A percentile compares a stretch with the other conserved stretches of the same genome.
phyloP scores from a whole-genome alignment of 2,797 vertebrate species.

The Rhyacichthys aspro region DNA sequence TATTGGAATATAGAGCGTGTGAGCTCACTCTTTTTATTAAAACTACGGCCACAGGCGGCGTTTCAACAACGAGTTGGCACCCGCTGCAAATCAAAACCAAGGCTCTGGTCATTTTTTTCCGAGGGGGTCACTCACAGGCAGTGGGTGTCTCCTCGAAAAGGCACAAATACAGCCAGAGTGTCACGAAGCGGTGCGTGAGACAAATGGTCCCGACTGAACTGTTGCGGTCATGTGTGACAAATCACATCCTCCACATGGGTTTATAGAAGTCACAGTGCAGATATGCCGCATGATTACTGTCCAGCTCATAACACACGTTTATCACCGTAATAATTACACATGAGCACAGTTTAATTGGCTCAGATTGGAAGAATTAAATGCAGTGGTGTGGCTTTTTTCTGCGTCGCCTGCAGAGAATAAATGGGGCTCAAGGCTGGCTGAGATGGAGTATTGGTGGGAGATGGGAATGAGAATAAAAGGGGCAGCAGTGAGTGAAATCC shows the following conservation, averaged over 20 bases:
- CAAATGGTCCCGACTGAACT: slow-evolving; percentile 52
- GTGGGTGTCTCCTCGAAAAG: slow-evolving; percentile 20
- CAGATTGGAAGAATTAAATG: slow-evolving; percentile 8
- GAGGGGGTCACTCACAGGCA: slow-evolving; percentile 34
- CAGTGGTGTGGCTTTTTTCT: too few species aligned
- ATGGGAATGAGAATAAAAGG: too few species aligned
- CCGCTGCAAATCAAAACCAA: slow-evolving; percentile 45
- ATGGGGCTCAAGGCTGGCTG: too few species aligned
- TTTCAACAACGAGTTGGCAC: slow-evolving; percentile 29
- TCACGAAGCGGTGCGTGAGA: slow-evolving; percentile 29
- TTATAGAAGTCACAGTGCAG: slow-evolving; percentile 50
- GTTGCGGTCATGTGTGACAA: slow-evolving; percentile 51
- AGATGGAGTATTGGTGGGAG: too few species aligned
- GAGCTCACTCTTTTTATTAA: slow-evolving; percentile 19
- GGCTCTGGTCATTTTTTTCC: slow-evolving; percentile 43
- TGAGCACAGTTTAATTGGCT: slow-evolving; percentile 23
- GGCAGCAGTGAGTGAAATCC: too few species aligned
- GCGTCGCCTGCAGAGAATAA: too few species aligned
- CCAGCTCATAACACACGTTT: slow-evolving; percentile 38
- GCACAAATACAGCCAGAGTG: slow-evolving; percentile 34
- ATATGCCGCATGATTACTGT: slow-evolving; percentile 49
- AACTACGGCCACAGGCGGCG: slow-evolving; percentile 21
- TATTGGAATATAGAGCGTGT: slow-evolving; percentile 15
- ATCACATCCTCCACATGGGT: slow-evolving; percentile 43
- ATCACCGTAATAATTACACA: slow-evolving; percentile 25